These are phyloP conservation scores for Perca fluviatilis DNA, from an alignment of 2,113 vertebrate genomes.

Conservation along the genomic window DNA sequence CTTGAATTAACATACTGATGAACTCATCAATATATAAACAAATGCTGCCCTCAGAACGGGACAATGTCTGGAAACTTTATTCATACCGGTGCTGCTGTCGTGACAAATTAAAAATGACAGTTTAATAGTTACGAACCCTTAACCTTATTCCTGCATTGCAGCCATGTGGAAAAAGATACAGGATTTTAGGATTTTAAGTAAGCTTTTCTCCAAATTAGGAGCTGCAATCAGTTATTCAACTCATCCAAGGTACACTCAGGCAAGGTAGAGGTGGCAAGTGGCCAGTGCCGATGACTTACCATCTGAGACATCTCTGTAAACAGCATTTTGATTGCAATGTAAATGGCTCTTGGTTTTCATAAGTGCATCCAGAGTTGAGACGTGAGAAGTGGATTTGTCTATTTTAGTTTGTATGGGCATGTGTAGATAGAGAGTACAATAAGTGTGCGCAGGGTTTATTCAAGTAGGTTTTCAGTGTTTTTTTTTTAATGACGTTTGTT, in stretches of 20 bases:
- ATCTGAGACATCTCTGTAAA: conserved; percentile 31
- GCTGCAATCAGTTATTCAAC: conserved; percentile 40
- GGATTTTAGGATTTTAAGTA: background rate
- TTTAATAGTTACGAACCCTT: background rate
- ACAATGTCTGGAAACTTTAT: background rate
- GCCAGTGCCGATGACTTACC: conserved; percentile 5
- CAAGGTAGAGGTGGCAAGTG: conserved; percentile 15
- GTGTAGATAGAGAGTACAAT: background rate
- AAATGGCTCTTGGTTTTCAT: conserved; percentile 32
- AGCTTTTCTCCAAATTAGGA: conserved; percentile 11
- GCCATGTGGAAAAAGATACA: background rate
- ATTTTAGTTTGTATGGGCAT: background rate
- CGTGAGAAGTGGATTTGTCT: background rate
- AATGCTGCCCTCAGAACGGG: background rate
- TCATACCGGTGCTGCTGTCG: background rate
- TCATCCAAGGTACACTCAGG: background rate
- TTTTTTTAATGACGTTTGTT: too few species aligned
- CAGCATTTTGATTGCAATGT: conserved; percentile 42
- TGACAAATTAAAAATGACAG: conserved; percentile 37
- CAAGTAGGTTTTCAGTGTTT: background rate
- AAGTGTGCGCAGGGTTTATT: background rate
- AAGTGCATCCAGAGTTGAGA: background rate
- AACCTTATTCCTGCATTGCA: conserved; percentile 9
- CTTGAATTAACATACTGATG: background rate
- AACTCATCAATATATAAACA: background rate